These are phyloP conservation scores for Drosophila histrio DNA, from an alignment of 2,888 invertebrate genomes.

Conservation along the genomic window DNA sequence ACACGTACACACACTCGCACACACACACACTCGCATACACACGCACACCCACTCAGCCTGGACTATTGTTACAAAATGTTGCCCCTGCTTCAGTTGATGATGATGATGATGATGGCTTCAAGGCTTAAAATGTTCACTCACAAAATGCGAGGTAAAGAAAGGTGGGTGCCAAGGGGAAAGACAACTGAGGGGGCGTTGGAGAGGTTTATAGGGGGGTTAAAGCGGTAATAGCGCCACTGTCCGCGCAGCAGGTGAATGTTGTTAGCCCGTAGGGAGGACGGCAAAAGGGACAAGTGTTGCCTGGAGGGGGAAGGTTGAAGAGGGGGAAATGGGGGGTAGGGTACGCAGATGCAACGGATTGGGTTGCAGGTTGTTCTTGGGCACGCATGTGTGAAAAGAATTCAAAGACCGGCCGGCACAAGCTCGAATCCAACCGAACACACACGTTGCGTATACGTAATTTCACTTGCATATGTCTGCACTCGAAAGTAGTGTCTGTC, in stretches of 20 bases:
- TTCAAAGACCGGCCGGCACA: slow-evolving; percentile 46
- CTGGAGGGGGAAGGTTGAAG: not conserved
- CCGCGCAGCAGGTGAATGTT: slow-evolving; percentile 22
- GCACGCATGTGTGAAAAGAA: slow-evolving; percentile 77
- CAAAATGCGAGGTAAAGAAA: slow-evolving; percentile 25
- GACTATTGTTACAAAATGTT: slow-evolving; percentile 71
- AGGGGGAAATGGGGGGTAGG: slow-evolving; percentile 9
- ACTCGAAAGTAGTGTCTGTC: slow-evolving; percentile 38
- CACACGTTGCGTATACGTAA: slow-evolving; percentile 70
- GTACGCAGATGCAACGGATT: slow-evolving; percentile 26
- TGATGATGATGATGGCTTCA: slow-evolving; percentile 63
- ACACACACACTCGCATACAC: slow-evolving; percentile 5
- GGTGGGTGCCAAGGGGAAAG: not conserved
- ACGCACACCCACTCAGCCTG: slow-evolving; percentile 10
- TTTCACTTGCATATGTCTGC: slow-evolving; percentile 60
- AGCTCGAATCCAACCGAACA: not conserved
- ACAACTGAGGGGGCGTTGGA: not conserved
- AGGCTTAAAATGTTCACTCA: slow-evolving; percentile 70
- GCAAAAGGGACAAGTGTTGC: not conserved
- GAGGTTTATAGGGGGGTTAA: not conserved
- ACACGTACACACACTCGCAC: not conserved
- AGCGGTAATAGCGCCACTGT: slow-evolving; percentile 7
- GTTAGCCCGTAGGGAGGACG: not conserved
- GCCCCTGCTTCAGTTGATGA: slow-evolving; percentile 25
- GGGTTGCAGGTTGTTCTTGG: slow-evolving; percentile 46